Evolutionary conservation across 2,888 invertebrate genomes (phyloP).

Genomic region (Baronia brevicornis): DNA sequence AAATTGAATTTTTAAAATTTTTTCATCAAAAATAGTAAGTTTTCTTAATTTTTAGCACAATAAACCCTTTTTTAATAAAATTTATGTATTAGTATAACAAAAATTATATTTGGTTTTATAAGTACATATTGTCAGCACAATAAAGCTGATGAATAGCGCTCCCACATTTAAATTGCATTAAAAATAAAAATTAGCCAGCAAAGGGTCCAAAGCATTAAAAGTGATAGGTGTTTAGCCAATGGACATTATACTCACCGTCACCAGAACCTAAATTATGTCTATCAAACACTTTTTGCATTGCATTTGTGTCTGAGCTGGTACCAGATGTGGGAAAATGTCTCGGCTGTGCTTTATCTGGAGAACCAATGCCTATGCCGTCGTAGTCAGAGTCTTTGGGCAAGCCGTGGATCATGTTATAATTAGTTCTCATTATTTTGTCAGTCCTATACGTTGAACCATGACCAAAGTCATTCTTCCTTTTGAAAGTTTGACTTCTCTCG

Average conservation of each 20-base stretch:
- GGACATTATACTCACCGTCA: conserved; percentile 65
- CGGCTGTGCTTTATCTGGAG: conserved; percentile 42
- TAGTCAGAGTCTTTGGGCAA: conserved; percentile 45
- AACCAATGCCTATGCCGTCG: conserved; percentile 34
- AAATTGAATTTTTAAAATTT: too few species aligned
- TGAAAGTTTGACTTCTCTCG: conserved; percentile 50
- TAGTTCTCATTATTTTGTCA: conserved; percentile 62
- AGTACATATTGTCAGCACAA: conserved; percentile 26
- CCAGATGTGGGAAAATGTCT: conserved; percentile 50
- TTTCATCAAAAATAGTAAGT: too few species aligned
- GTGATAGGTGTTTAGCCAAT: conserved; percentile 10
- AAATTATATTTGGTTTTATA: too few species aligned
- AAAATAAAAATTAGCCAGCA: conserved; percentile 28
- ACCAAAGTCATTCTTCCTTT: conserved; percentile 60
- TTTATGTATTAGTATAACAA: too few species aligned
- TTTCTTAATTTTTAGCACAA: too few species aligned
- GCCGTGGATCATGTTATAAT: conserved; percentile 51
- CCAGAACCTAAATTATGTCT: conserved; percentile 57
- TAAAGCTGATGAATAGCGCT: conserved; percentile 32
- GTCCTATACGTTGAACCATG: conserved; percentile 53
- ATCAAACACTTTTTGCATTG: conserved; percentile 53
- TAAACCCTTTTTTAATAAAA: too few species aligned
- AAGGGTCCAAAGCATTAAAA: conserved; percentile 21
- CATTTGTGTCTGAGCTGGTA: conserved; percentile 38
- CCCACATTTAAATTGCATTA: conserved; percentile 21